Conservation (phyloP, 2,113 vertebrate genomes). For the Chauna torquata region DNA sequence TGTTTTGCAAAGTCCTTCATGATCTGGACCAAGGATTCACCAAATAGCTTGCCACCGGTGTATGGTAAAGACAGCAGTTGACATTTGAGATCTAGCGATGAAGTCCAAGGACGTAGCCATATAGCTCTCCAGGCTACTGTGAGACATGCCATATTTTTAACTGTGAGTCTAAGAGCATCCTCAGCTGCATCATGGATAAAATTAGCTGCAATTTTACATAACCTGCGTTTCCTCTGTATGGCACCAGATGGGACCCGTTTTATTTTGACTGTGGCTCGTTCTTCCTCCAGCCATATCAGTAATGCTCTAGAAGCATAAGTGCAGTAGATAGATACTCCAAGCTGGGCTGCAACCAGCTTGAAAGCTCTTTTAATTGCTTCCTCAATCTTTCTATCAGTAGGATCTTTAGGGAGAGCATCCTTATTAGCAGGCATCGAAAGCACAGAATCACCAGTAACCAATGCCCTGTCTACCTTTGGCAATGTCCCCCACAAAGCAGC, state of each 20-base stretch:
- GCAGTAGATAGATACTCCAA: conserved; percentile 63
- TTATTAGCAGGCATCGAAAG: neutral
- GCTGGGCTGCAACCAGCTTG: conserved; percentile 49
- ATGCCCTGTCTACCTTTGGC: conserved; percentile 29
- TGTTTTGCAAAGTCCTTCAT: conserved; percentile 22
- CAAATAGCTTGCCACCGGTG: conserved; percentile 46
- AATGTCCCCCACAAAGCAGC: conserved; percentile 43
- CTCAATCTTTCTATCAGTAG: conserved; percentile 55
- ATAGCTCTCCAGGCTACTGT: conserved; percentile 53
- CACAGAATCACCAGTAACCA: neutral
- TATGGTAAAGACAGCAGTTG: conserved; percentile 44
- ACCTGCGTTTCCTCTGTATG: neutral
- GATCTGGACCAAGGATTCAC: conserved; percentile 19
- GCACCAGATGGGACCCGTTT: conserved; percentile 20
- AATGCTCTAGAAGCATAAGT: conserved; percentile 39
- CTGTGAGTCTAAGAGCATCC: conserved; percentile 53
- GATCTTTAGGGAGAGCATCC: conserved; percentile 24
- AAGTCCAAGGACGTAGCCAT: conserved; percentile 43
- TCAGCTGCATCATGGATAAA: conserved; percentile 69
- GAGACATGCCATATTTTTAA: conserved; percentile 58
- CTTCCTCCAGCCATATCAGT: conserved; percentile 49
- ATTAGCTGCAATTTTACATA: conserved; percentile 48
- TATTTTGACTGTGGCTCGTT: neutral
- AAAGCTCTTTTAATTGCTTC: conserved; percentile 63
- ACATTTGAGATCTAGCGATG: neutral